Conservation (phyloP, 2,888 invertebrate genomes). For the Drosophila fungiperda region DNA sequence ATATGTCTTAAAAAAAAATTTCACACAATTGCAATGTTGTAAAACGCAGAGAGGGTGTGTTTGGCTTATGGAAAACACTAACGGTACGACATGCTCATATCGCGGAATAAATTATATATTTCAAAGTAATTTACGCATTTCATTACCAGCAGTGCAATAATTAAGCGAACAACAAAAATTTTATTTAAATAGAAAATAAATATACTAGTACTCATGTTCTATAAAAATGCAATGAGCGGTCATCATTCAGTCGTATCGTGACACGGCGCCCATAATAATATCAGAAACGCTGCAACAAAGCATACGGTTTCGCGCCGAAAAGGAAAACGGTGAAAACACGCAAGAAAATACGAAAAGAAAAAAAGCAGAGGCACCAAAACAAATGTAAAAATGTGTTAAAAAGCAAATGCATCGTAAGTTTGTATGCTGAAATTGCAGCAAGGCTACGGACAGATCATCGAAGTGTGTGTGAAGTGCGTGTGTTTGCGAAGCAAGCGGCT, state of each 20-base stretch:
- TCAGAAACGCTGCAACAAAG: constrained; percentile 75
- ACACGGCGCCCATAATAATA: constrained; percentile 56
- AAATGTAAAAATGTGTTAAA: constrained; percentile 45
- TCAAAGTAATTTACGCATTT: not conserved
- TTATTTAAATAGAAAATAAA: not conserved
- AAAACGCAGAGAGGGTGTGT: constrained; percentile 29
- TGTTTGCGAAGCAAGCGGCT: constrained; percentile 43
- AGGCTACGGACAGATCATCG: constrained; percentile 39
- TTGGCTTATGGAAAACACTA: not conserved
- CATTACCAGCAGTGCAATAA: not conserved
- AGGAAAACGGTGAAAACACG: constrained; percentile 59
- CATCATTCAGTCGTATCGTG: constrained; percentile 61
- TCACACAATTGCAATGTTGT: constrained; percentile 27
- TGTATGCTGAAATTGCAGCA: constrained; percentile 38
- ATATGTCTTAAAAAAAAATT: not conserved
- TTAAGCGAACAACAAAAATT: not conserved
- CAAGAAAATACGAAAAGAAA: constrained; percentile 32
- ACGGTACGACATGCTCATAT: constrained; percentile 9
- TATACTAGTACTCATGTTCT: not conserved
- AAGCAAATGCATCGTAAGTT: constrained; percentile 23
- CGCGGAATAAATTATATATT: not conserved
- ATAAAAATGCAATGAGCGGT: not conserved
- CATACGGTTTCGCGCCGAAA: constrained; percentile 78
- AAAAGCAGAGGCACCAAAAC: constrained; percentile 19
- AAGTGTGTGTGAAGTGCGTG: constrained; percentile 49